Conservation (phyloP, 2,888 invertebrate genomes). For the Cenopis cana region DNA sequence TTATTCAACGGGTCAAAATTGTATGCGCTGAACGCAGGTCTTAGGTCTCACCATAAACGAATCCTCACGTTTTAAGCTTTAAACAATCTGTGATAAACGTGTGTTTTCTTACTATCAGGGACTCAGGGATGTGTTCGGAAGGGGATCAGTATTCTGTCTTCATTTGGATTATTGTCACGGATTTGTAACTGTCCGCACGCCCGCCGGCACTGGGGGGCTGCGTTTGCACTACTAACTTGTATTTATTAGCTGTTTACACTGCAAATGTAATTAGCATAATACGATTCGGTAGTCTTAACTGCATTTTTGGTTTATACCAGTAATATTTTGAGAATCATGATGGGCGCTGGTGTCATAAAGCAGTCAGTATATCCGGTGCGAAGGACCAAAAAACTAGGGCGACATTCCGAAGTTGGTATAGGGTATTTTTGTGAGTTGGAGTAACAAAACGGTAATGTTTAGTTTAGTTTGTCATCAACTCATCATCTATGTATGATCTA, state of each 20-base stretch:
- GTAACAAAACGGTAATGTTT: too few relatives aligned
- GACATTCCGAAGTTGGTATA: not conserved
- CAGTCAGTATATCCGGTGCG: not conserved
- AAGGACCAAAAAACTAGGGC: not conserved
- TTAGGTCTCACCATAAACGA: too few relatives aligned
- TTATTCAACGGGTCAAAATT: not conserved
- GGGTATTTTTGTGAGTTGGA: too few relatives aligned
- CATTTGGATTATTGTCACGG: slow-evolving; percentile 62
- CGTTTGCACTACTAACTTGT: slow-evolving; percentile 56
- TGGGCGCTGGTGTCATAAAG: not conserved
- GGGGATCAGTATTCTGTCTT: slow-evolving; percentile 54
- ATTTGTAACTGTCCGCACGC: slow-evolving; percentile 70
- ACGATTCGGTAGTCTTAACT: slow-evolving; percentile 53
- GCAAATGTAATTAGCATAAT: slow-evolving; percentile 48
- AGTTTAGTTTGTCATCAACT: too few relatives aligned
- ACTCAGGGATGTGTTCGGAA: not conserved
- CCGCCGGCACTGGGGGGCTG: slow-evolving; percentile 55
- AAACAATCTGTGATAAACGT: not conserved
- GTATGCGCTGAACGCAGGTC: not conserved
- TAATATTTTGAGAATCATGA: not conserved
- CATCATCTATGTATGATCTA: too few relatives aligned
- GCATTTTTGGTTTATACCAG: slow-evolving; percentile 37
- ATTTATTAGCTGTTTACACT: slow-evolving; percentile 38
- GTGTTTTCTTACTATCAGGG: not conserved
- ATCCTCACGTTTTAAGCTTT: too few relatives aligned